Evolutionary conservation across 2,797 vertebrate species (phyloP), one percentile per base, ranked within the genome.

Genomic region (Leptodactylus fallax): DNA sequence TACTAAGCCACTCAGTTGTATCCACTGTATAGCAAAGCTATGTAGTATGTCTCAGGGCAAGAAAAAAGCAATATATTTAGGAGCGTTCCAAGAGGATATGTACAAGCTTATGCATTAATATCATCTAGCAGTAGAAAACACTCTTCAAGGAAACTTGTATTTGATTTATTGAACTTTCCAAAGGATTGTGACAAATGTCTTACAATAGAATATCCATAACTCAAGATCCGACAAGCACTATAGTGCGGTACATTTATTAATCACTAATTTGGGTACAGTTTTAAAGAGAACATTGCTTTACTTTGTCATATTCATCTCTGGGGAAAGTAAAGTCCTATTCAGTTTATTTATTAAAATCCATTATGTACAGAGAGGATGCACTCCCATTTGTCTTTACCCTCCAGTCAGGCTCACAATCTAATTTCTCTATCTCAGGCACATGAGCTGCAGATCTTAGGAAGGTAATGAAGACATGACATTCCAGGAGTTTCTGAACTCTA

Each of bases 81-180:
- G 19, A 51, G 19, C 4, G 9, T 74, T 74, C 10, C 45, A 74
- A 16, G n/a, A 27, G 71, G 71, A 74, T 74, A 49, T 74, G 25
- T 71, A 49, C 45, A 74, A 74, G 17, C 36, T 72, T 72, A 49
- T 49, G 47, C 16, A 72, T 72, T 74, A 74, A 74, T 74, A 47
- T 72, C 69, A 72, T 51, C 71, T 49, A n/a, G 71, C 45, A 5
- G 47, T 74, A 12, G 19, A 74, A 27, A 21, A 51, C 45, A 45
- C 17, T 47, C 71, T 47, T 47, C 7, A 47, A 72, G 23, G 27
- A 21, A 47, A 72, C 71, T 49, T 72, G 16, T 21, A 21, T 72
- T 47, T 72, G 71, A 74, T 74, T 74, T 74, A 74, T 51, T 49
- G 19, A 74, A 74, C 45, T 74, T 74, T 12, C 8, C 45, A 74